Base-by-base conservation (phyloP, 2,888 invertebrate species). In the Nomada flava region DNA sequence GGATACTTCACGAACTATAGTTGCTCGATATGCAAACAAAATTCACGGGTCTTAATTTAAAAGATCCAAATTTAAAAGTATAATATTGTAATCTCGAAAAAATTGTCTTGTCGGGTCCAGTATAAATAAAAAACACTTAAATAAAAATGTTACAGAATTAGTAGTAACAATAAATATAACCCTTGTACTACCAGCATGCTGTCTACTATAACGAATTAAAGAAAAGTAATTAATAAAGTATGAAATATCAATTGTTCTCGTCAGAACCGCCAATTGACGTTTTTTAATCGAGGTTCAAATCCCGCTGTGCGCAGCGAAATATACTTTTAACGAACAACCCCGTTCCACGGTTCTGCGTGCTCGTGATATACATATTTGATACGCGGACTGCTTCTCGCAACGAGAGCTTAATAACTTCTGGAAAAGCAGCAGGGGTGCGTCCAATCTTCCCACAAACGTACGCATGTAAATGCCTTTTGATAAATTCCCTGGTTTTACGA, bases 401-500 rank as follows among this genome's bases (percentile, higher is more conserved):
- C 7, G 65, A 70, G 65, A 79, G 76, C 76, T 76, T 76, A 53
- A 59, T 65, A 52, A 70, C 53, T 63, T 29, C 5, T 60, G 15
- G 65, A 53, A 67, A 67, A 77, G 36, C 47, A 65, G 36, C 36
- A 42, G 52, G 20, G 42, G 59, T 62, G 44, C 52, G 62, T 64
- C 60, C 47, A 64, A 44, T 73, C 36, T 65, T 60, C n/a, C 7
- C 23, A 64, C 44, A 11, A n/a, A 44, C 26, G 73, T 26, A 36
- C 47, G n/a, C 29, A 57, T 52, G 72, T 44, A 44, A 72, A 52
- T 3, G 57, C 7, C 74, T 47, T 65, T 77, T 67, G 55, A 73
- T 74, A 85, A 86, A 84, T 89, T 86, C 79, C 74, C 70, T 55
- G 79, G 70, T 86, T 91, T 88, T 86, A 87, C 77, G 83, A 84